Conservation (phyloP, 1,140 invertebrate genomes). For the Trichomalopsis sarcophagae region DNA sequence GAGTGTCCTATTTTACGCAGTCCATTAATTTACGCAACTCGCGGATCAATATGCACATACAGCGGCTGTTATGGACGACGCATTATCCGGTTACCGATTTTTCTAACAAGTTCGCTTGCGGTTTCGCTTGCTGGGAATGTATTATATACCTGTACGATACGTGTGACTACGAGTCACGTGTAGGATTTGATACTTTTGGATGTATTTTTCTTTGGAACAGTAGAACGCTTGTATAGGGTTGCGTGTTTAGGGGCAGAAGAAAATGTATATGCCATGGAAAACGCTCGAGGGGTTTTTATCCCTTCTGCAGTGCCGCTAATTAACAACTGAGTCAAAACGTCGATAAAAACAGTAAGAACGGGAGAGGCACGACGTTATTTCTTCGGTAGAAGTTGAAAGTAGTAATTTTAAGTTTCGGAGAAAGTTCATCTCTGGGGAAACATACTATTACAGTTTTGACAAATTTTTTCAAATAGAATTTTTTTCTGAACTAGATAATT, state of each 20-base stretch:
- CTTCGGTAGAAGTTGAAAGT: not conserved
- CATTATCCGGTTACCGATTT: not conserved
- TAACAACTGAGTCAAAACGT: not conserved
- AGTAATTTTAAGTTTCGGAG: not conserved
- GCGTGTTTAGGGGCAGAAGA: no score
- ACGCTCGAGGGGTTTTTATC: no score
- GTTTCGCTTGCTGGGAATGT: no score
- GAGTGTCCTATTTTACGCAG: conserved; percentile 8
- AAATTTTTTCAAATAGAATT: not conserved
- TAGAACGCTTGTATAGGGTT: no score
- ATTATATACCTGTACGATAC: no score
- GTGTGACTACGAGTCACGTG: no score
- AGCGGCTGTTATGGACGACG: not conserved
- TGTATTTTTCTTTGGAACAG: no score
- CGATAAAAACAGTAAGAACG: no score
- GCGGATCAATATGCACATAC: not conserved
- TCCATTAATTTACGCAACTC: not conserved
- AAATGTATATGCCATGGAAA: no score
- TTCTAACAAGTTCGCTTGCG: not conserved
- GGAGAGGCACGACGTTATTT: not conserved
- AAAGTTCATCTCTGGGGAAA: not conserved
- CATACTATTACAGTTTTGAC: not conserved
- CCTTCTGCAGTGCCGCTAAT: no score
- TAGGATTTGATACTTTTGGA: no score
- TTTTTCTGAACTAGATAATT: not conserved